Evolutionary conservation across 2,888 invertebrate genomes (phyloP).

Genomic region (Cataglyphis rosenhaueri): DNA sequence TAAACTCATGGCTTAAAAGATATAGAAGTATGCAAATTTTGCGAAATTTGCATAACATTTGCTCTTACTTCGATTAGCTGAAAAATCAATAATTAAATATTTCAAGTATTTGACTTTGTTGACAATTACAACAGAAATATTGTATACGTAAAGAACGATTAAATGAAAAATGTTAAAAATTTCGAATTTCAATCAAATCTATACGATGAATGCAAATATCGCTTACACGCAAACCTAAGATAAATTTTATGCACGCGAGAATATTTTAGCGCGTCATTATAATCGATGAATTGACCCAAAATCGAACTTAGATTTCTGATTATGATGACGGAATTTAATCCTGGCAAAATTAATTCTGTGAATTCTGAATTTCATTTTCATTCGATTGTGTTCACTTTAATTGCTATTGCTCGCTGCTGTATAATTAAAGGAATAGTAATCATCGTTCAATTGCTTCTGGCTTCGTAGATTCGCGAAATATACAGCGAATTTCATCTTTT

Average conservation of each 20-base stretch:
- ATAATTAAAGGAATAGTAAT: conserved; percentile 16
- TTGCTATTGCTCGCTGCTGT: background rate
- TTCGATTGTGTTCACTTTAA: conserved; percentile 2
- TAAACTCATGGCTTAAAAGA: background rate
- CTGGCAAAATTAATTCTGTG: conserved; percentile 14
- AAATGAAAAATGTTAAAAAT: conserved; percentile 34
- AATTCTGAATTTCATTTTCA: background rate
- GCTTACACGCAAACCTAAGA: background rate
- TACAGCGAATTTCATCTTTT: background rate
- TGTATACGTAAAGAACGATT: background rate
- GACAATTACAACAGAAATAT: background rate
- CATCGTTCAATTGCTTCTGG: background rate
- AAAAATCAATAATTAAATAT: conserved; percentile 5
- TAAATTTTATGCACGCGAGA: background rate
- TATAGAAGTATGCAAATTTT: conserved; percentile 1
- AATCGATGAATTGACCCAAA: conserved; percentile 15
- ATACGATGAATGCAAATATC: conserved; percentile 21
- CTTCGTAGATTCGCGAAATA: background rate
- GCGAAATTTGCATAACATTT: background rate
- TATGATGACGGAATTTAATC: conserved; percentile 21
- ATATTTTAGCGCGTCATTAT: conserved; percentile 11
- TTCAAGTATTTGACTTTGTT: background rate
- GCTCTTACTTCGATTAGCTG: background rate
- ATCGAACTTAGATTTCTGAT: conserved; percentile 10
- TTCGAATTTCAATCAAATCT: conserved; percentile 7